Evolutionary conservation across 2,888 invertebrate genomes (phyloP).

Genomic region (Panopea generosa): DNA sequence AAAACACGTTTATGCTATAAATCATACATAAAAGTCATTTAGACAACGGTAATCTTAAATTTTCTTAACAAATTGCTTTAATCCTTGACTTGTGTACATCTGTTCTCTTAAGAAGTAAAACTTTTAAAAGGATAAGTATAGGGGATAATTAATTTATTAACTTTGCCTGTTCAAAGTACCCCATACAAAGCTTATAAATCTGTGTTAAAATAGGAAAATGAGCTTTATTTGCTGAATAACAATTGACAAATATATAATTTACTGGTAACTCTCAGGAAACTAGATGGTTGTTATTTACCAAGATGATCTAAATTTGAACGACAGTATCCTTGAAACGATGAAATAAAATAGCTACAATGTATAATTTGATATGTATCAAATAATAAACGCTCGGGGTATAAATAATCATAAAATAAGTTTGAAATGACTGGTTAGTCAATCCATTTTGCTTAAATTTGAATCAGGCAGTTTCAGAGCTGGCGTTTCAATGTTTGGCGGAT

Average conservation of each 20-base stretch:
- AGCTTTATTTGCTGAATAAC: background rate
- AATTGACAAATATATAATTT: constrained; percentile 10
- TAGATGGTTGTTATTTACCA: no score
- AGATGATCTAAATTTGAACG: no score
- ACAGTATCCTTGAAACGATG: no score
- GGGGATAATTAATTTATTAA: constrained; percentile 53
- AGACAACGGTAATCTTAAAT: constrained; percentile 52
- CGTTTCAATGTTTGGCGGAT: no score
- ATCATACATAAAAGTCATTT: constrained; percentile 37
- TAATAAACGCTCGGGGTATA: no score
- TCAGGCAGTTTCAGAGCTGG: no score
- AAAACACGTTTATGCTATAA: constrained; percentile 51
- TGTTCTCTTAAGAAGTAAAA: constrained; percentile 19
- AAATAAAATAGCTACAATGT: no score
- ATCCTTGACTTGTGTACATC: constrained; percentile 51
- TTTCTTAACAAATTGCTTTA: constrained; percentile 57
- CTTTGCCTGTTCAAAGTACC: constrained; percentile 31
- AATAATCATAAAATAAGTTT: no score
- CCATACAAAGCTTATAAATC: constrained; percentile 34
- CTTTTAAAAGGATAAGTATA: background rate
- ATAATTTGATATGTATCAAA: no score
- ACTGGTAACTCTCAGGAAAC: constrained; percentile 15
- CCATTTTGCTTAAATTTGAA: no score
- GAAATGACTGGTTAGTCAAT: no score
- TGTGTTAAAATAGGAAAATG: background rate